Conservation (phyloP, 2,888 invertebrate genomes). For the Dolomedes plantarius region DNA sequence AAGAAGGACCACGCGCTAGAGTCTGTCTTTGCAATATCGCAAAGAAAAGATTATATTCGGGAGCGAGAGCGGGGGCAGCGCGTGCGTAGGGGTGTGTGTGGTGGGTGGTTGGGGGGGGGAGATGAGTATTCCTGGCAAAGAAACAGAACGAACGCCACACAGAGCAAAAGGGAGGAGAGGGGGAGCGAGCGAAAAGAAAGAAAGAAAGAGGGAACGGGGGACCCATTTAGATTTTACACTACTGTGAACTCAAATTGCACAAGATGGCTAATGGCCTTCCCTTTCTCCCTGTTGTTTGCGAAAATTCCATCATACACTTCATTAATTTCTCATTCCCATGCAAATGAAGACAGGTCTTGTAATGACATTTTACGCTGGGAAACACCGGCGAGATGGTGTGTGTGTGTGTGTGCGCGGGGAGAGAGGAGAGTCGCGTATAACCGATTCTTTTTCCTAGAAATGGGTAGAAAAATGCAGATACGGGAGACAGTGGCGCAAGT, state of each 20-base stretch:
- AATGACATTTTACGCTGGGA: slow-evolving; percentile 72
- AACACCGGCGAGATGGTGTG: slow-evolving; percentile 33
- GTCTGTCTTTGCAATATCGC: slow-evolving; percentile 19
- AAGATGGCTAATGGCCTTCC: slow-evolving; percentile 70
- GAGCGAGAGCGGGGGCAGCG: neutral
- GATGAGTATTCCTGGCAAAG: slow-evolving; percentile 21
- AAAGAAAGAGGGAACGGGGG: slow-evolving; percentile 46
- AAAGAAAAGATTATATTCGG: slow-evolving; percentile 31
- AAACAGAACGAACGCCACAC: slow-evolving; percentile 32
- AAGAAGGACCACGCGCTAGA: neutral
- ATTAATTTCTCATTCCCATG: slow-evolving; percentile 74
- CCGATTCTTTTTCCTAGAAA: slow-evolving; percentile 63
- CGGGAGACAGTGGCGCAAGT: slow-evolving; percentile 29
- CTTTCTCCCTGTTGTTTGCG: slow-evolving; percentile 72
- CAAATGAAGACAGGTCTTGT: slow-evolving; percentile 73
- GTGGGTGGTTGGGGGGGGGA: neutral
- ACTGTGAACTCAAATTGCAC: slow-evolving; percentile 72
- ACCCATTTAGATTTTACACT: slow-evolving; percentile 73
- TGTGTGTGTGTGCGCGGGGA: neutral
- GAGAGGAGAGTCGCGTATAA: slow-evolving; percentile 34
- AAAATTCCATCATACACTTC: slow-evolving; percentile 74
- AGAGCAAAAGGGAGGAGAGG: slow-evolving; percentile 19
- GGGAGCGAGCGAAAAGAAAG: slow-evolving; percentile 23
- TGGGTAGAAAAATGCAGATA: slow-evolving; percentile 54
- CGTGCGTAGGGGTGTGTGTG: no score